phyloP scores from a whole-genome alignment of 2,888 invertebrate genomes.

The Macrosiphum euphorbiae region DNA sequence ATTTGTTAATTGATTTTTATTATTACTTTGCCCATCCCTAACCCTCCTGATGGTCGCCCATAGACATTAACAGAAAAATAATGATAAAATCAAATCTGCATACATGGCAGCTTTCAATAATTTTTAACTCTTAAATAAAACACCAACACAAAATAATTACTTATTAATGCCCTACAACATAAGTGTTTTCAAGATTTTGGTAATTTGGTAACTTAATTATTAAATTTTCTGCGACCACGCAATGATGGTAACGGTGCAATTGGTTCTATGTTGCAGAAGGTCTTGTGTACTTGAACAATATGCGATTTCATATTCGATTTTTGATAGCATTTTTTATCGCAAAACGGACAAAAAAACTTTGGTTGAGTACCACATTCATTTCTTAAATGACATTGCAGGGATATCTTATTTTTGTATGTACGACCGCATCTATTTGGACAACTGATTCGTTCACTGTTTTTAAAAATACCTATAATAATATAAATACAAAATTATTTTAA shows the following conservation, averaged over 20 bases:
- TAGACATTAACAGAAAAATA: neutral
- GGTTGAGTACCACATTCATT: constrained; percentile 76
- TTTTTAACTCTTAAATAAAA: neutral
- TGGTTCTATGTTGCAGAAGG: constrained; percentile 60
- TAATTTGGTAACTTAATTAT: neutral
- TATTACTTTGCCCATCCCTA: neutral
- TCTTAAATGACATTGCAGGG: constrained; percentile 74
- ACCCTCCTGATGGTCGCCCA: neutral
- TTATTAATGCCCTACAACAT: neutral
- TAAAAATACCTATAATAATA: constrained; percentile 38
- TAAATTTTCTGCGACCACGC: constrained; percentile 54
- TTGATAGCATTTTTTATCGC: constrained; percentile 68
- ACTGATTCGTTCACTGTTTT: constrained; percentile 38
- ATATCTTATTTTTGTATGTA: constrained; percentile 74
- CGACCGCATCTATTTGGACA: constrained; percentile 70
- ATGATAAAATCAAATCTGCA: neutral
- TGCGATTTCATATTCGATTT: constrained; percentile 68
- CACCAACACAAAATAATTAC: neutral
- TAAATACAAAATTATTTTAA: constrained; percentile 13
- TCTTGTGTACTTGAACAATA: constrained; percentile 65
- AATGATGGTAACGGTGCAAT: constrained; percentile 53
- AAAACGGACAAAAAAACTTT: constrained; percentile 74
- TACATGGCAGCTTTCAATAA: neutral
- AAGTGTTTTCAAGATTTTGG: neutral
- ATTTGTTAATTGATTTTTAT: neutral